phyloP scores from a whole-genome alignment of 30 jellyfish, hydroid and myxozoan genomes.

The Aurelia sp. region DNA sequence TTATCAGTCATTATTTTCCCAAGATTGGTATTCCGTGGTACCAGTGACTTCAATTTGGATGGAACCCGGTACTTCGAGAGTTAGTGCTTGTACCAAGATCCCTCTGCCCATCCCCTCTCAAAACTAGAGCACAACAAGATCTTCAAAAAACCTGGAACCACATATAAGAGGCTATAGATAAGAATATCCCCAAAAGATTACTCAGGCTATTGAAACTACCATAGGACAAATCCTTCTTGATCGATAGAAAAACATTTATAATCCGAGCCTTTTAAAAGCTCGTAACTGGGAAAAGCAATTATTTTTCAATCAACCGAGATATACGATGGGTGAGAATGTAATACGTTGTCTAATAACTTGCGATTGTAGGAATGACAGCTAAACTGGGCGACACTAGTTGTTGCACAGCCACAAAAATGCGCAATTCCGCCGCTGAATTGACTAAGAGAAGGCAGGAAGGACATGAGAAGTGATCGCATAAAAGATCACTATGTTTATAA shows the following conservation, averaged over 20 bases:
- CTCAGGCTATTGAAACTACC: too few relatives aligned
- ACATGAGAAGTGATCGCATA: constrained; percentile 39
- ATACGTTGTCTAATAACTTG: constrained; percentile 1
- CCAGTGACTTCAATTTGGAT: too few relatives aligned
- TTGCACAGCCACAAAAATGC: constrained; percentile 40
- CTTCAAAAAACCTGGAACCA: too few relatives aligned
- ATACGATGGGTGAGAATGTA: constrained; percentile 9
- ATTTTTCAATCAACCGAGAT: constrained; percentile 52
- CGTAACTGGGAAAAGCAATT: constrained; percentile 30
- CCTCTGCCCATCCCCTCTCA: too few relatives aligned
- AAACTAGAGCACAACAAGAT: too few relatives aligned
- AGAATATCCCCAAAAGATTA: too few relatives aligned
- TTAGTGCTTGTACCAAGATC: too few relatives aligned
- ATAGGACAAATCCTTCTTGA: constrained; percentile 6
- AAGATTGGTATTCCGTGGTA: too few relatives aligned
- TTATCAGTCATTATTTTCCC: too few relatives aligned
- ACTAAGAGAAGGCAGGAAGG: constrained; percentile 59
- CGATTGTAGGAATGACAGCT: background rate
- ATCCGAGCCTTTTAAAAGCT: constrained; percentile 29
- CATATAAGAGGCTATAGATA: too few relatives aligned
- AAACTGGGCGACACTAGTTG: constrained; percentile 10
- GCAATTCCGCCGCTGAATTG: constrained; percentile 8
- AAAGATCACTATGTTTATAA: constrained; percentile 26
- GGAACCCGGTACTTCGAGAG: too few relatives aligned
- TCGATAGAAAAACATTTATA: constrained; percentile 19